Evolutionary conservation across 2,888 invertebrate genomes (phyloP).

Genomic region (Machimus rusticus): DNA sequence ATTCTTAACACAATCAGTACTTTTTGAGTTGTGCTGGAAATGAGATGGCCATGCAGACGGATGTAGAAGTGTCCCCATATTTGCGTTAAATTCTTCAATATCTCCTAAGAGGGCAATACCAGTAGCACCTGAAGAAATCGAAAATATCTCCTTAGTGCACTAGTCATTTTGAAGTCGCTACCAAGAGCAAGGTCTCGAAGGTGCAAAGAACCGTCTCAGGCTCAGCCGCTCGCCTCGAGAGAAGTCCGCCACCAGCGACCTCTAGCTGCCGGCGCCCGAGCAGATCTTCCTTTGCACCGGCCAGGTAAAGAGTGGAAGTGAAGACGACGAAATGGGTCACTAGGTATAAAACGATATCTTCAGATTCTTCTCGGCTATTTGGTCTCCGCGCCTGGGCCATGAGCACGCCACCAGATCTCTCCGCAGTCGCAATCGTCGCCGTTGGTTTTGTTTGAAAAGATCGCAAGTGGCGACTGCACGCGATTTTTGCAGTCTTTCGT

Average conservation of each 20-base stretch:
- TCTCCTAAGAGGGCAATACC: background rate
- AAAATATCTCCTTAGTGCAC: background rate
- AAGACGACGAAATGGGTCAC: slow-evolving; percentile 33
- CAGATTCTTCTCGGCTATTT: slow-evolving; percentile 18
- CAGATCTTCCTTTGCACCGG: slow-evolving; percentile 9
- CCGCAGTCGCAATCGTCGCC: background rate
- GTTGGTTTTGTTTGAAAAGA: background rate
- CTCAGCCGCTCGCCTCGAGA: background rate
- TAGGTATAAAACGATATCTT: slow-evolving; percentile 32
- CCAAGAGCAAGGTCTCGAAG: background rate
- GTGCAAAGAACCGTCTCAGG: background rate
- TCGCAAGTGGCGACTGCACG: background rate
- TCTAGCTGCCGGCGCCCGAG: background rate
- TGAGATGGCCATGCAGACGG: no score
- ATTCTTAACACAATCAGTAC: no score
- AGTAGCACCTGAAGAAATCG: background rate
- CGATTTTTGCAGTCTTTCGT: slow-evolving; percentile 29
- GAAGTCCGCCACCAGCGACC: background rate
- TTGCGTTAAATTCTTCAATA: background rate
- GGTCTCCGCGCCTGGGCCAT: slow-evolving; percentile 16
- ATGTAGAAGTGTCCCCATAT: no score
- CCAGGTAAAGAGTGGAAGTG: slow-evolving; percentile 31
- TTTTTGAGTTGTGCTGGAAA: no score
- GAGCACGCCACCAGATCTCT: background rate
- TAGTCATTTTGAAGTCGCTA: no score